phyloP scores from a whole-genome alignment of 2,888 invertebrate genomes.

The Apamea crenata region DNA sequence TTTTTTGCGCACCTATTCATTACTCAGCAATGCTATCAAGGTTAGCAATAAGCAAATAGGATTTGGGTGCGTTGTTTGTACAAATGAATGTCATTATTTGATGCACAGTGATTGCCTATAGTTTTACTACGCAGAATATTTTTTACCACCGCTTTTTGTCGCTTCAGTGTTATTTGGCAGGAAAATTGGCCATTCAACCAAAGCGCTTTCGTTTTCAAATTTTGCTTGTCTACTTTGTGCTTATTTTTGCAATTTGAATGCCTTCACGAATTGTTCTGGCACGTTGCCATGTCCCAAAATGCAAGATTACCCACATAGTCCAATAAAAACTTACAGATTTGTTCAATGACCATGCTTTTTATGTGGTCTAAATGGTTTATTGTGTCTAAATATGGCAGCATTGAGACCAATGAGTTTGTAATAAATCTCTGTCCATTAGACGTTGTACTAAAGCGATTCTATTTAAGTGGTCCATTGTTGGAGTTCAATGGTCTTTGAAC shows the following conservation, averaged over 20 bases:
- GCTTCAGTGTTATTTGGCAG: background rate
- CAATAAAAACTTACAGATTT: slow-evolving; percentile 35
- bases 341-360: slow-evolving; percentile 34
- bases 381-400: slow-evolving; percentile 56
- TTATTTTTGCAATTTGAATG: slow-evolving; percentile 11
- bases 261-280: background rate
- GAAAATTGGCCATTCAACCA: slow-evolving; percentile 1
- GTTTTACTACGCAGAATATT: slow-evolving; percentile 25
- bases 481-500: slow-evolving; percentile 67
- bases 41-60: slow-evolving; percentile 50
- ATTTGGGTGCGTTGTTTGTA: slow-evolving; percentile 57
- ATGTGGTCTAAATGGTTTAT: slow-evolving; percentile 43
- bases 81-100: slow-evolving; percentile 38
- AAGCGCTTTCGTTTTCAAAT: slow-evolving; percentile 15
- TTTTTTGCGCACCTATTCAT: slow-evolving; percentile 46
- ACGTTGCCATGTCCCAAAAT: slow-evolving; percentile 12
- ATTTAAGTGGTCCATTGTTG: slow-evolving; percentile 63
- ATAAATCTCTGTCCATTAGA: slow-evolving; percentile 58
- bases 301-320: slow-evolving; percentile 24
- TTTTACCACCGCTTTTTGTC: slow-evolving; percentile 12
- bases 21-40: slow-evolving; percentile 53
- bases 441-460: slow-evolving; percentile 49
- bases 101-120: slow-evolving; percentile 36
- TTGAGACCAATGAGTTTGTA: slow-evolving; percentile 54
- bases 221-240: background rate